Conservation (phyloP, 2,888 invertebrate genomes). For the Troglohyphantes excavatus region DNA sequence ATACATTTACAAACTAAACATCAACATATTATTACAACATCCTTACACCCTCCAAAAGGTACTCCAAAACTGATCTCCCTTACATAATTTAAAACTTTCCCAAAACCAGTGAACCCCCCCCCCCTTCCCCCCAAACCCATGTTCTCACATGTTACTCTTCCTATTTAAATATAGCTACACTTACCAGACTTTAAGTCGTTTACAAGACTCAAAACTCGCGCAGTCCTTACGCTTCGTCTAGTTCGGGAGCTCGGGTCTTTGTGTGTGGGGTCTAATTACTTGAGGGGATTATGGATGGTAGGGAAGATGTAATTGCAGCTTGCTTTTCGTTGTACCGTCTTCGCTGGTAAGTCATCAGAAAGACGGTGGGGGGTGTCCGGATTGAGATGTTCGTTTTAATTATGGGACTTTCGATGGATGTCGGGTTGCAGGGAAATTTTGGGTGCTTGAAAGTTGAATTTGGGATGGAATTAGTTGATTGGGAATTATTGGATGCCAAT, state of each 20-base stretch:
- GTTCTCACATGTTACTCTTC: not conserved
- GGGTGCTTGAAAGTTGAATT: too few species aligned
- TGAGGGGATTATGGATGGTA: constrained; percentile 49
- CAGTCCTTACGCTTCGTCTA: too few species aligned
- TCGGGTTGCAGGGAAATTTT: too few species aligned
- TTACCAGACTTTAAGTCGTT: not conserved
- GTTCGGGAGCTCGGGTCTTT: not conserved
- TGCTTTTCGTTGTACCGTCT: not conserved
- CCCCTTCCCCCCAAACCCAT: not conserved
- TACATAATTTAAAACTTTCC: not conserved
- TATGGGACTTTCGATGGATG: not conserved
- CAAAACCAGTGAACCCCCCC: not conserved
- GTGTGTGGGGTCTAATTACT: constrained; percentile 46
- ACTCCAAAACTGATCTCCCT: too few species aligned
- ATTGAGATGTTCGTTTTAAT: not conserved
- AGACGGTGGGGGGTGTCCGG: not conserved
- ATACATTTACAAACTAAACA: too few species aligned
- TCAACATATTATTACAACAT: too few species aligned
- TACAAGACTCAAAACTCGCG: not conserved
- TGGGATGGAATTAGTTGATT: too few species aligned
- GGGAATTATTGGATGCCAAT: too few species aligned
- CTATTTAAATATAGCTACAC: not conserved
- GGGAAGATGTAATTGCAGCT: constrained; percentile 51
- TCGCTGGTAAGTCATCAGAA: not conserved
- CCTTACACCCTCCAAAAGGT: too few species aligned